These are phyloP conservation scores for Apotomis betuletana DNA, from an alignment of 2,888 invertebrate species.

Conservation along the genomic window DNA sequence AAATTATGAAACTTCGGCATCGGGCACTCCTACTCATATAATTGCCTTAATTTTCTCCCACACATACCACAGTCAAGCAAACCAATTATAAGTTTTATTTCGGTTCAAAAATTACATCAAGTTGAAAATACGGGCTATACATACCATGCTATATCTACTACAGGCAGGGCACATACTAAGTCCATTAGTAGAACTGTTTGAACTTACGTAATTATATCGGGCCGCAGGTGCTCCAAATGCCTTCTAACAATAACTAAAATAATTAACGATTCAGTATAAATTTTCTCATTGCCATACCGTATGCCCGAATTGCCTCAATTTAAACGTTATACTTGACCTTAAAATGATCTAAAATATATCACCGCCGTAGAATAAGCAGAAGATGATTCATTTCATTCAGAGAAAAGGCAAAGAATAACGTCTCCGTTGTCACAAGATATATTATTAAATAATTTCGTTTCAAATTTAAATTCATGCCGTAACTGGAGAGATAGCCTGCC, in stretches of 20 bases:
- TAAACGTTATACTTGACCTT: slow-evolving; percentile 1
- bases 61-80: neutral
- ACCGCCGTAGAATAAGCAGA: slow-evolving; percentile 2
- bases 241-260: slow-evolving; percentile 40
- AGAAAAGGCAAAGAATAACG: slow-evolving; percentile 22
- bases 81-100: slow-evolving; percentile 2
- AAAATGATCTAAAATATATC: slow-evolving; percentile 4
- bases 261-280: slow-evolving; percentile 36
- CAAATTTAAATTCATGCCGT: slow-evolving; percentile 20
- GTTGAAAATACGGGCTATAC: slow-evolving; percentile 6
- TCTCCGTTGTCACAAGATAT: slow-evolving; percentile 17
- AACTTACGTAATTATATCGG: slow-evolving; percentile 39
- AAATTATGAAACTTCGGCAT: too few species aligned
- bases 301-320: neutral
- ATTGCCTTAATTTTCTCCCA: too few species aligned
- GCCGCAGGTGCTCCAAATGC: slow-evolving; percentile 36
- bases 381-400: slow-evolving; percentile 17
- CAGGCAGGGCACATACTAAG: slow-evolving; percentile 25
- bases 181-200: slow-evolving; percentile 38
- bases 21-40: too few species aligned
- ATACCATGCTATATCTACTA: slow-evolving; percentile 1
- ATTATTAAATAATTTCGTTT: slow-evolving; percentile 27
- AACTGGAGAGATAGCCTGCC: slow-evolving; percentile 20
- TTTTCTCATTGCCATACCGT: slow-evolving; percentile 18
- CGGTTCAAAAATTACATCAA: neutral